These are phyloP conservation scores for Chiloscyllium plagiosum DNA, from an alignment of 2,113 vertebrate species.

Conservation along the genomic window DNA sequence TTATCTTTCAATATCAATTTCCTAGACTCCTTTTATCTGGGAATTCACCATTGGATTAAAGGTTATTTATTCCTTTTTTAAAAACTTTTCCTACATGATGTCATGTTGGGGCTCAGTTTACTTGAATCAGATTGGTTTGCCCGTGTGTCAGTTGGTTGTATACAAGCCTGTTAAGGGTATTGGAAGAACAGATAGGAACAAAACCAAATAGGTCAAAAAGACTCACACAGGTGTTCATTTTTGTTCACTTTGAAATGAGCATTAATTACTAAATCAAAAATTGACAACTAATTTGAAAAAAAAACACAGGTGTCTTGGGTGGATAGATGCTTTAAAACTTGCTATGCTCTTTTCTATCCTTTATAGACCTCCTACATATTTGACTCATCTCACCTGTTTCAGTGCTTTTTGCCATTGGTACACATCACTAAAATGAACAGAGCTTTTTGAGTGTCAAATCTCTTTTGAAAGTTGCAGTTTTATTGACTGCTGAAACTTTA, in stretches of 20 bases:
- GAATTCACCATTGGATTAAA: background rate
- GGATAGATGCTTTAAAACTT: background rate
- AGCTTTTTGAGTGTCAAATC: background rate
- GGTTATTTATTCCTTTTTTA: background rate
- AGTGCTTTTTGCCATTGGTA: no score
- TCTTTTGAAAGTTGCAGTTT: no score
- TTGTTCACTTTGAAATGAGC: background rate
- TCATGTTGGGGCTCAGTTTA: no score
- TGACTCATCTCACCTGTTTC: background rate
- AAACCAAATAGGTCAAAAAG: background rate
- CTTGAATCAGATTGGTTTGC: background rate
- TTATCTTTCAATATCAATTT: background rate
- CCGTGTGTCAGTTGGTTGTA: background rate
- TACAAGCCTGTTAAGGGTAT: background rate
- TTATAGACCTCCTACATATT: background rate
- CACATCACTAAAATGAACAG: background rate
- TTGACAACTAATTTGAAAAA: background rate
- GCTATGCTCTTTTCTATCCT: background rate
- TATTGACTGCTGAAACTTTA: no score
- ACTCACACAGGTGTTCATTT: background rate
- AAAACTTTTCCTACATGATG: background rate
- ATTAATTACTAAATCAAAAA: background rate
- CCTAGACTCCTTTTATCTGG: background rate
- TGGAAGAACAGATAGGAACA: background rate
- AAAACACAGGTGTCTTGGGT: background rate